A percentile compares a stretch with the other conserved stretches of the same genome.
These are phyloP conservation scores for Chrysomela aeneicollis DNA, from an alignment of 2,888 invertebrate genomes.

Conservation along the genomic window DNA sequence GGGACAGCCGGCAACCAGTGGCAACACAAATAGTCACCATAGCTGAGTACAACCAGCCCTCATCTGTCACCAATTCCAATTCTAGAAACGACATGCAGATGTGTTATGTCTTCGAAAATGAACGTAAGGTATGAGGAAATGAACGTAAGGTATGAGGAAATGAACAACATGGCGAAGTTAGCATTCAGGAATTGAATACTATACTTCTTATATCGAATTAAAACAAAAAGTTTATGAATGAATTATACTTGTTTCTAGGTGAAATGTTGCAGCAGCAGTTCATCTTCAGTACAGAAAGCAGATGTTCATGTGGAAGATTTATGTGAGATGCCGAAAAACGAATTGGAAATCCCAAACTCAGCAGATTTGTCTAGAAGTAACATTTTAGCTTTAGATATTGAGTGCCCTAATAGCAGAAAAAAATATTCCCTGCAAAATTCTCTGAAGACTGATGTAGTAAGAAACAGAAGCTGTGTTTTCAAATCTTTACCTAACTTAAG, in stretches of 20 bases:
- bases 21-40: slow-evolving; percentile 69
- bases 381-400: slow-evolving; percentile 64
- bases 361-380: slow-evolving; percentile 46
- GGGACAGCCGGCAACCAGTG: slow-evolving; percentile 53
- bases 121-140: slow-evolving; percentile 36
- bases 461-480: slow-evolving; percentile 61
- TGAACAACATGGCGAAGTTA: background rate
- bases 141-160: background rate
- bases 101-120: slow-evolving; percentile 56
- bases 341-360: slow-evolving; percentile 26
- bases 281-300: slow-evolving; percentile 53
- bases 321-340: slow-evolving; percentile 44
- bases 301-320: slow-evolving; percentile 53
- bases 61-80: slow-evolving; percentile 56
- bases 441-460: slow-evolving; percentile 54
- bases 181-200: too few species aligned
- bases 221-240: background rate
- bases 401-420: slow-evolving; percentile 56
- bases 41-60: slow-evolving; percentile 65
- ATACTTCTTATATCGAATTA: too few species aligned
- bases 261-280: slow-evolving; percentile 46
- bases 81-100: slow-evolving; percentile 52
- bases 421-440: slow-evolving; percentile 51
- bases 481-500: slow-evolving; percentile 77
- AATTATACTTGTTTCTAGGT: too few species aligned